Evolutionary conservation across 2,113 vertebrate species (phyloP), one percentile per base, ranked within the genome.

Genomic region (Hippotragus niger): DNA sequence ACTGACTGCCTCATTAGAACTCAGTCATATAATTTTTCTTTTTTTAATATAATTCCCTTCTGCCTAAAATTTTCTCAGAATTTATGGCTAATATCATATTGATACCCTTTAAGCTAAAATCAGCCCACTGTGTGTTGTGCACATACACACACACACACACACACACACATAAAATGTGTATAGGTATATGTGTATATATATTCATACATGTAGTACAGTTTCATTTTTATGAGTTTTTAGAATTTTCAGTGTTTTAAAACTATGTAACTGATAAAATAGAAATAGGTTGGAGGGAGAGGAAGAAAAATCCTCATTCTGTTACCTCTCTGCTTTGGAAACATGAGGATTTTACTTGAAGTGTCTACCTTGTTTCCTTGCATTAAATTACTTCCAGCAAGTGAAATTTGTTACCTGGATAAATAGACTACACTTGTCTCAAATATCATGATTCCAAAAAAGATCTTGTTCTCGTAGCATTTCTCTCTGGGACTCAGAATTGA

Each of bases 401-500:
- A 94, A 90, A 78, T 83, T 91, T 94, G 84, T 96, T 94, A 89
- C 80, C 82, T 95, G 58, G 53, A 23, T 91, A 91, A 97, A 95
- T 90, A 95, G 82, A 95, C 85, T 94, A 91, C 43, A 81, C 86
- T 97, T 97, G 91, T 98, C 91, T 97, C 91, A 93, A 97, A 97
- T 94, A 95, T 94, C 95, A 86, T 33, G 78, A 93, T 95, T 90
- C 91, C 62, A n/a, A 71, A 95, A 96, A 94, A 47, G 57, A 88
- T 90, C 89, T 88, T 94, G 89, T 95, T 97, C 91, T 94, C 16
- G 33, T 85, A 88, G 76, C 36, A 67, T 94, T 94, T 93, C 67
- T 93, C 91, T 95, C 29, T 12, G 50, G 23, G 88, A 94, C 88
- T 91, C 53, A 86, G 91, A 90, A 97, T 83, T 93, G 95, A 95